A percentile compares a stretch with the other conserved stretches of the same genome.
phyloP scores from a whole-genome alignment of 2,888 invertebrate genomes.

The Sphaeridia pumilis region DNA sequence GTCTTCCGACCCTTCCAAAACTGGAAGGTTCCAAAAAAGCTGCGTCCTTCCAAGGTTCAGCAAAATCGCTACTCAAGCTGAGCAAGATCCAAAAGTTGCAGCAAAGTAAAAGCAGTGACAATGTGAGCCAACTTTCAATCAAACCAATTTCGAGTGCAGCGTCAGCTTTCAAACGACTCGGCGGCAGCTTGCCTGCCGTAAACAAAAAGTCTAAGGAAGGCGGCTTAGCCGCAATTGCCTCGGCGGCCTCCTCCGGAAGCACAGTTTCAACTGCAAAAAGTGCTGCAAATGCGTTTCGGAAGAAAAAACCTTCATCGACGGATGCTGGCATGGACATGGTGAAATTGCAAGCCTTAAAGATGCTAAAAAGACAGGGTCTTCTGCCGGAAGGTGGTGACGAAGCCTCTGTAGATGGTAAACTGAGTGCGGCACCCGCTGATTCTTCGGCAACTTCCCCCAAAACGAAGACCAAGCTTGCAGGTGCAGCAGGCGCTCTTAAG shows the following conservation, averaged over 20 bases:
- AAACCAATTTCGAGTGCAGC: neutral
- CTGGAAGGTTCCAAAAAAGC: conserved; percentile 8
- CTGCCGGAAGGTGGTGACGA: conserved; percentile 7
- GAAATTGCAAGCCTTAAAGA: conserved; percentile 9
- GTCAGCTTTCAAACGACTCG: conserved; percentile 1
- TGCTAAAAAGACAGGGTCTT: conserved; percentile 10
- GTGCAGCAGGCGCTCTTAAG: conserved; percentile 6
- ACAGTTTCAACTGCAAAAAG: neutral
- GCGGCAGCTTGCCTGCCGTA: conserved; percentile 12
- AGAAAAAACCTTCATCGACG: neutral
- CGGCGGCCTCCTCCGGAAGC: neutral
- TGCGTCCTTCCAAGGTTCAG: conserved; percentile 11
- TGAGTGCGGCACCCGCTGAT: neutral
- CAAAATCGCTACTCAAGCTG: conserved; percentile 11
- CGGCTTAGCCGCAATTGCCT: neutral
- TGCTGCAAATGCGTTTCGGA: neutral
- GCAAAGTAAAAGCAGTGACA: conserved; percentile 16
- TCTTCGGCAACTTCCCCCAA: conserved; percentile 6
- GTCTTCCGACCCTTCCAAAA: conserved; percentile 7
- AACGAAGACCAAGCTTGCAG: neutral
- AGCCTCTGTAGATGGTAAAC: neutral
- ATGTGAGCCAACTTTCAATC: conserved; percentile 3
- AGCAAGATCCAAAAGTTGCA: neutral
- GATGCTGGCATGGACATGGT: conserved; percentile 12
- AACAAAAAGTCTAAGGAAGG: neutral